These are phyloP conservation scores for Thinocorus orbignyianus DNA, from an alignment of 2,113 vertebrate species.

Conservation along the genomic window DNA sequence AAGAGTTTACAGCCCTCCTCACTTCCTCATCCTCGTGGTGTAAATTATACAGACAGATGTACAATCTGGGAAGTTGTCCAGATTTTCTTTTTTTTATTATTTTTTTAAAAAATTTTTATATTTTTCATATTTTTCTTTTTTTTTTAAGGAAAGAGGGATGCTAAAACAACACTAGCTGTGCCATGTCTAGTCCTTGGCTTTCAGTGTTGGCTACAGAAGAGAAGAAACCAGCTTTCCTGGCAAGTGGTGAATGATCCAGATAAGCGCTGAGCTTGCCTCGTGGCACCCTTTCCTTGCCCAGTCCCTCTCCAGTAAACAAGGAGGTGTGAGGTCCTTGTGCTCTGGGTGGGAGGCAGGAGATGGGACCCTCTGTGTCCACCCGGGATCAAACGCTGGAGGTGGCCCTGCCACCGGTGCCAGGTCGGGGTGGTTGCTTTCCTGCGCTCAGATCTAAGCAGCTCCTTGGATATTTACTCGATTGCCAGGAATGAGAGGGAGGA, in stretches of 20 bases:
- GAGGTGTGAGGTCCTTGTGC: accelerated
- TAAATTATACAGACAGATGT: constrained; percentile 69
- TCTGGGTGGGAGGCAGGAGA: not conserved
- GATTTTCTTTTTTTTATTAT: not conserved
- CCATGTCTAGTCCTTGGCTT: constrained; percentile 29
- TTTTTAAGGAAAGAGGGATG: constrained; percentile 34
- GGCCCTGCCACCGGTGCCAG: not conserved
- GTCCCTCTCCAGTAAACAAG: not conserved
- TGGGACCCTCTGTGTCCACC: not conserved
- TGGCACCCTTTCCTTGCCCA: not conserved
- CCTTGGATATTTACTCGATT: not conserved
- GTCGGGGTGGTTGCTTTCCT: not conserved
- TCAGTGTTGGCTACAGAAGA: not conserved
- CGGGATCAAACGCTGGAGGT: accelerated
- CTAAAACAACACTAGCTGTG: constrained; percentile 44
- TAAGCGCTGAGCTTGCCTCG: accelerated
- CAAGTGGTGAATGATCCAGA: not conserved
- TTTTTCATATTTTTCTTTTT: not conserved
- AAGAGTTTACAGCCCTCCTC: constrained; percentile 68
- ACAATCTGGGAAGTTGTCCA: constrained; percentile 65
- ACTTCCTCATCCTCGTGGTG: constrained; percentile 64
- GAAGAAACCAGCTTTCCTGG: constrained; percentile 1
- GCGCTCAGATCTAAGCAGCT: not conserved
- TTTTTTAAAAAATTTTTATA: not conserved
- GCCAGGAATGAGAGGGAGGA: constrained; percentile 49